Percentiles rank a stretch among this genome's conserved stretches.
Evolutionary conservation across 64 coral and sea anemone species (phyloP).

Genomic region (Porites lutea): DNA sequence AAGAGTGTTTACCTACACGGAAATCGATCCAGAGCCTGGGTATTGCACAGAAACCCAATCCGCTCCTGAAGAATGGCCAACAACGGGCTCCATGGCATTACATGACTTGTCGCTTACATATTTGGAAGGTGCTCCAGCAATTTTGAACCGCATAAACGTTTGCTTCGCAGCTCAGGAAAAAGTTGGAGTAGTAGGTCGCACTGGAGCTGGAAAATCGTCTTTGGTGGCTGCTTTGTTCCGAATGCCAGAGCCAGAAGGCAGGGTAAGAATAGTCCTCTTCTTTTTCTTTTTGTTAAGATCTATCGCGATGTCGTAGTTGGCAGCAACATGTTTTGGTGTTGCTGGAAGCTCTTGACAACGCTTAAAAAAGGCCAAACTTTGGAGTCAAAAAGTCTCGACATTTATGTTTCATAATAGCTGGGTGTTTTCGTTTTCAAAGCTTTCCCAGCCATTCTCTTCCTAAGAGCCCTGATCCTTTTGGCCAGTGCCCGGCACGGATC

Average conservation of each 20-base stretch:
- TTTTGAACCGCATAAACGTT: slow-evolving; percentile 37
- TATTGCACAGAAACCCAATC: slow-evolving; percentile 45
- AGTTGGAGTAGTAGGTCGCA: slow-evolving; percentile 67
- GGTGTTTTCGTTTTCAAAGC: too few relatives aligned
- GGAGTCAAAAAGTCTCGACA: too few relatives aligned
- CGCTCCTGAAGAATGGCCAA: slow-evolving; percentile 57
- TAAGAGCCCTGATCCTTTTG: too few relatives aligned
- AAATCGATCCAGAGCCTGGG: slow-evolving; percentile 61
- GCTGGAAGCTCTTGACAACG: too few relatives aligned
- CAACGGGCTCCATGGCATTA: slow-evolving; percentile 37
- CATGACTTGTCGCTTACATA: slow-evolving; percentile 54
- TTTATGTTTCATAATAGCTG: too few relatives aligned
- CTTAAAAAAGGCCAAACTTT: too few relatives aligned
- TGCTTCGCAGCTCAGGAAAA: slow-evolving; percentile 44
- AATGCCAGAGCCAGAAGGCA: slow-evolving; percentile 71
- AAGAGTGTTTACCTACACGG: slow-evolving; percentile 48
- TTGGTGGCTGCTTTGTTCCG: slow-evolving; percentile 71
- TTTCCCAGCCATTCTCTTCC: too few relatives aligned
- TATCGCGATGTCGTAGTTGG: too few relatives aligned
- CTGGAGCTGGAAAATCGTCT: slow-evolving; percentile 76
- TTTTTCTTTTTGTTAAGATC: too few relatives aligned
- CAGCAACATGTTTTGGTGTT: too few relatives aligned
- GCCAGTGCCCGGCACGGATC: too few relatives aligned
- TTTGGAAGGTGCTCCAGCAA: slow-evolving; percentile 24
- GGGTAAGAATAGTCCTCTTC: not conserved